Percentiles rank a stretch among this genome's conserved stretches.
phyloP scores from a whole-genome alignment of 2,797 vertebrate genomes.

The Rallus crepitans region DNA sequence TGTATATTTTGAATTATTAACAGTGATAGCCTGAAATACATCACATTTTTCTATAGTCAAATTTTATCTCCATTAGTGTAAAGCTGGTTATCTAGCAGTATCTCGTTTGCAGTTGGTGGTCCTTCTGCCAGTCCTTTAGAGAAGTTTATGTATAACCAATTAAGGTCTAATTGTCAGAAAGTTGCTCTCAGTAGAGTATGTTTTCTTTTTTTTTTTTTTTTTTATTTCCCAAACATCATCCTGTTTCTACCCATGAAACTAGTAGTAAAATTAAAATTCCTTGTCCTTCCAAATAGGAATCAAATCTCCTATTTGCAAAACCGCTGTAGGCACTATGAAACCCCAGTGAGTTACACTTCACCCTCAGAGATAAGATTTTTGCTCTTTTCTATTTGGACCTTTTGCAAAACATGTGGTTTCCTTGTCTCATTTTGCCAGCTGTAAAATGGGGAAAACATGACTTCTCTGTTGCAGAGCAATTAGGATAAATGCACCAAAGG shows the following conservation, averaged over 20 bases:
- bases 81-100: not conserved
- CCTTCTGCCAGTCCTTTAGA: not conserved
- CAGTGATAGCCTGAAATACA: not conserved
- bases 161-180: slow-evolving; percentile 40
- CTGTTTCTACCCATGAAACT: not conserved
- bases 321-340: not conserved
- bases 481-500: not conserved
- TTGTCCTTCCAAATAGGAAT: not conserved
- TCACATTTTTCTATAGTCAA: not conserved
- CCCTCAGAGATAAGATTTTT: not conserved
- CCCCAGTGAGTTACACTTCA: not conserved
- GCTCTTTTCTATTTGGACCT: not conserved
- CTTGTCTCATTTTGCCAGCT: not conserved
- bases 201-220: not conserved
- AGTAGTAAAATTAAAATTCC: not conserved
- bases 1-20: not conserved
- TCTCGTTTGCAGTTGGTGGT: not conserved
- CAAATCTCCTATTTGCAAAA: not conserved
- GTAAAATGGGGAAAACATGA: not conserved
- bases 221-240: not conserved
- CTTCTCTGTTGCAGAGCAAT: not conserved
- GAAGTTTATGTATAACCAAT: slow-evolving; percentile 8
- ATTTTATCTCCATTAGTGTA: not conserved
- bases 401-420: not conserved
- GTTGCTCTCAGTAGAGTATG: not conserved